Conservation (phyloP, 2,888 invertebrate species). For the Diaprepes abbreviatus region DNA sequence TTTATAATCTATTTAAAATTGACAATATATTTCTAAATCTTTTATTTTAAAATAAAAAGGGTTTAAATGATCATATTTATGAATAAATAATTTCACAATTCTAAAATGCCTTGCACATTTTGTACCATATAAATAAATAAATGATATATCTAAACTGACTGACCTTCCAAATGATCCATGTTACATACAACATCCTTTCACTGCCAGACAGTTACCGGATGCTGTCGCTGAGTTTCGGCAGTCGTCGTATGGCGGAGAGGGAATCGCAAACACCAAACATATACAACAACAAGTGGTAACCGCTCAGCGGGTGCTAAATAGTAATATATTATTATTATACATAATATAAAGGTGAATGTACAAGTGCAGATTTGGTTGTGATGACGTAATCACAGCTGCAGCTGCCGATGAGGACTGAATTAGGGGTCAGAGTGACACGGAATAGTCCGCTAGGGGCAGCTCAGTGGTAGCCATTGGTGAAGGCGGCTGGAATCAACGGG, state of each 20-base stretch:
- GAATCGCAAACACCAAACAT: conserved; percentile 68
- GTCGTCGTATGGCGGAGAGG: conserved; percentile 67
- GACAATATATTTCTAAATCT: too few relatives aligned
- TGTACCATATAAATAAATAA: too few relatives aligned
- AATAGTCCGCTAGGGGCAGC: conserved; percentile 53
- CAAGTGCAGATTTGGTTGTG: conserved; percentile 66
- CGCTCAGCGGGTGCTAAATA: conserved; percentile 68
- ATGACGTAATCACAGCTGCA: conserved; percentile 65
- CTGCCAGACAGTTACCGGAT: conserved; percentile 12
- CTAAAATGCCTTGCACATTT: too few relatives aligned
- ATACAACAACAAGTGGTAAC: conserved; percentile 69
- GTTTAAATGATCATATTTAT: too few relatives aligned
- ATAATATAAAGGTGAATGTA: conserved; percentile 67
- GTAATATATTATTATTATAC: conserved; percentile 61
- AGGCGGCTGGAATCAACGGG: conserved; percentile 97
- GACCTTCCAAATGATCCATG: not conserved
- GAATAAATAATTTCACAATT: too few relatives aligned
- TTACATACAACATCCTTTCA: conserved; percentile 1
- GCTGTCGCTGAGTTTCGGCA: conserved; percentile 63
- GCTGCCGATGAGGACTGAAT: conserved; percentile 62
- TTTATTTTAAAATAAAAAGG: too few relatives aligned
- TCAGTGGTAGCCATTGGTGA: conserved; percentile 99
- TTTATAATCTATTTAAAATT: too few relatives aligned
- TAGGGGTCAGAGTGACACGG: conserved; percentile 65
- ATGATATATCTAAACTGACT: too few relatives aligned